Percentiles rank a stretch among this genome's conserved stretches.
These are phyloP conservation scores for Rousettus madagascariensis DNA, from an alignment of 2,797 vertebrate genomes.

Conservation along the genomic window DNA sequence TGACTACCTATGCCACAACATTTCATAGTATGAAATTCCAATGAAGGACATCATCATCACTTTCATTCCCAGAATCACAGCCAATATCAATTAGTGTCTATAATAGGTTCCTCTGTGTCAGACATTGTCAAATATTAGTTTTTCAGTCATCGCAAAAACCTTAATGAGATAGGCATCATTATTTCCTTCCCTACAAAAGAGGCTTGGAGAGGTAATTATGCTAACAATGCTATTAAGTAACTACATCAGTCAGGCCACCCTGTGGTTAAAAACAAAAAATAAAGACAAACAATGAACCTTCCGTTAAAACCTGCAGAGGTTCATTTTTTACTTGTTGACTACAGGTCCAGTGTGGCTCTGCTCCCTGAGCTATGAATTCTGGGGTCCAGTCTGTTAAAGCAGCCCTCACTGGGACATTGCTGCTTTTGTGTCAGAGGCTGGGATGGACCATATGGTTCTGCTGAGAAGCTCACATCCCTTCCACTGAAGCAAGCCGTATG, in stretches of 20 bases:
- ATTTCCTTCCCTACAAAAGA: neutral
- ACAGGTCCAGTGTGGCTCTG: neutral
- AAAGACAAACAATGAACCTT: neutral
- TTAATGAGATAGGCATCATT: neutral
- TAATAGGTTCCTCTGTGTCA: neutral
- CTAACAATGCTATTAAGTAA: neutral
- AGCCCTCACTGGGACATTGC: neutral
- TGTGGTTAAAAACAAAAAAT: neutral
- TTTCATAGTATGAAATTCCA: neutral
- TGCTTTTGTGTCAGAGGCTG: neutral
- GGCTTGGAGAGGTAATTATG: neutral
- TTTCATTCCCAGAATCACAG: neutral
- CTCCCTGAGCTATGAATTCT: neutral
- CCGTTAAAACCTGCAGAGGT: neutral
- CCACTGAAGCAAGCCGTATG: neutral
- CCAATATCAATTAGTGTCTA: neutral
- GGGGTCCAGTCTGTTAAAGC: neutral
- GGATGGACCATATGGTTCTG: neutral
- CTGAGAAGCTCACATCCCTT: neutral
- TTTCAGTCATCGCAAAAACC: neutral
- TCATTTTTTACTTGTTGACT: neutral
- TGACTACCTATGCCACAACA: neutral
- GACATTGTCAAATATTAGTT: neutral
- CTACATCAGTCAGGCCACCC: neutral
- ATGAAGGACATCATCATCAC: neutral